Conservation (phyloP, 2,113 vertebrate genomes). For the Tricholaema leucomelas region DNA sequence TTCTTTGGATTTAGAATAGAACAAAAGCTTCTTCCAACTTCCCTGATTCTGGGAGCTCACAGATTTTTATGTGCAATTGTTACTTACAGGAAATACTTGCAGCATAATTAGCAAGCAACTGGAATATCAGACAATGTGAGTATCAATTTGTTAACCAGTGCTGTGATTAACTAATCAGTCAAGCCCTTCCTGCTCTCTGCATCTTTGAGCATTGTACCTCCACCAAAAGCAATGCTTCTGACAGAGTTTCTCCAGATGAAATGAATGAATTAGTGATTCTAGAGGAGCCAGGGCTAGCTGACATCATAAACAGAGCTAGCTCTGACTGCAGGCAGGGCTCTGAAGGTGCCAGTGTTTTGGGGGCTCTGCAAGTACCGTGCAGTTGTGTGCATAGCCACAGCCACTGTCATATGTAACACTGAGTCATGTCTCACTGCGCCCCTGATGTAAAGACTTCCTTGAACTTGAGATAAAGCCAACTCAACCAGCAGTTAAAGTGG, state of each 20-base stretch:
- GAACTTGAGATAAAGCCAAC: background rate
- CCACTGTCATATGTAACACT: fast-evolving
- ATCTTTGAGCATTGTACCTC: background rate
- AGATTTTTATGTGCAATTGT: background rate
- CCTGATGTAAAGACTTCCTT: background rate
- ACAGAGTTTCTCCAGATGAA: background rate
- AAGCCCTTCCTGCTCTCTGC: background rate
- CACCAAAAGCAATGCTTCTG: background rate
- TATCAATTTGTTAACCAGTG: background rate
- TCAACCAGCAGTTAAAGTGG: background rate
- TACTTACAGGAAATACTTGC: background rate
- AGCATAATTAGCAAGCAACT: background rate
- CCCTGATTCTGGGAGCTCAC: background rate
- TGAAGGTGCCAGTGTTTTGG: background rate
- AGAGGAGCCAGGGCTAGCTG: background rate
- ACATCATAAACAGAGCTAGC: background rate
- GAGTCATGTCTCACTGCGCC: background rate
- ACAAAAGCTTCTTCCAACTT: background rate
- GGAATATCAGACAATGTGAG: background rate
- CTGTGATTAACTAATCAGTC: background rate
- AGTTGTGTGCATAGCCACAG: too few species aligned
- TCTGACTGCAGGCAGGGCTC: background rate
- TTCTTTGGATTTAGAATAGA: background rate
- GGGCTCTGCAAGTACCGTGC: too few species aligned
- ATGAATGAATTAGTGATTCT: background rate